Evolutionary conservation across 1,140 invertebrate species (phyloP).

Genomic region (Pomacea maculata): DNA sequence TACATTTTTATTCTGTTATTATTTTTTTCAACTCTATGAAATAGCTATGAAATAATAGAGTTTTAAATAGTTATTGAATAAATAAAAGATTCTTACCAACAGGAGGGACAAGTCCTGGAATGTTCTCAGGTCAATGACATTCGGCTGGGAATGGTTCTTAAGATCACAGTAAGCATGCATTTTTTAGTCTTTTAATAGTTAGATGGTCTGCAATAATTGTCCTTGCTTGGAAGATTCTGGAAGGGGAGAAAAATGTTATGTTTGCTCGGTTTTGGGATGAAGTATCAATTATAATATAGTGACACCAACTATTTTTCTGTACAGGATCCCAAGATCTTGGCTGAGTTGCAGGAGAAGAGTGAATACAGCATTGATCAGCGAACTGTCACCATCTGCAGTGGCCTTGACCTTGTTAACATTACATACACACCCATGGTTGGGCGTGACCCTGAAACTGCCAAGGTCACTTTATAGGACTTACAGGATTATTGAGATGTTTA

Average conservation of each 20-base stretch:
- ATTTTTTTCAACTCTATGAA: neutral
- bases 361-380: constrained; percentile 86
- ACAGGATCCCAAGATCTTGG: constrained; percentile 85
- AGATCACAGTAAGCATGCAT: constrained; percentile 54
- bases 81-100: constrained; percentile 54
- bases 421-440: constrained; percentile 98
- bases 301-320: neutral
- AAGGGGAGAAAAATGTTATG: too few relatives aligned
- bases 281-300: too few relatives aligned
- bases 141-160: constrained; percentile 67
- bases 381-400: constrained; percentile 97
- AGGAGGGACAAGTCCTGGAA: constrained; percentile 97
- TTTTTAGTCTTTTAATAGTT: neutral
- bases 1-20: neutral
- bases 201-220: neutral
- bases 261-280: too few relatives aligned
- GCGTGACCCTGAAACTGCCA: constrained; percentile 88
- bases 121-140: constrained; percentile 97
- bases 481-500: neutral
- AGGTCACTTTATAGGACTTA: constrained; percentile 73
- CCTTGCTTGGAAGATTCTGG: neutral
- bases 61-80: neutral
- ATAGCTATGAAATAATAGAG: neutral
- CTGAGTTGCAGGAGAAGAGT: constrained; percentile 74
- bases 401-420: constrained; percentile 99